A percentile compares a stretch with the other conserved stretches of the same genome.
phyloP scores from a whole-genome alignment of 2,113 vertebrate species.

The Peromyscus leucopus region DNA sequence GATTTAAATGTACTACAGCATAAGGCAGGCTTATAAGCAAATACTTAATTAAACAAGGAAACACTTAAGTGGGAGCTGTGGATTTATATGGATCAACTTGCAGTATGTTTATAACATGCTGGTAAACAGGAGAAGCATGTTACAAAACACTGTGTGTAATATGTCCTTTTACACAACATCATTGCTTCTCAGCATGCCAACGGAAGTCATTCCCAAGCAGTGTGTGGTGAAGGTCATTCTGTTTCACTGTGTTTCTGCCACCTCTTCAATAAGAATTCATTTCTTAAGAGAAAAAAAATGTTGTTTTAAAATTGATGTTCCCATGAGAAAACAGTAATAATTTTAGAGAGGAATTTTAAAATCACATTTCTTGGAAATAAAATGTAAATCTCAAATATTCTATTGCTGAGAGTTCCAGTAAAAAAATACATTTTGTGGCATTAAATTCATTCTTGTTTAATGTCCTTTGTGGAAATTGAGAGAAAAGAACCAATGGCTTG shows the following conservation, averaged over 20 bases:
- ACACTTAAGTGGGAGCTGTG: not conserved
- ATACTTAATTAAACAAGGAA: conserved; percentile 10
- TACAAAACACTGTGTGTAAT: not conserved
- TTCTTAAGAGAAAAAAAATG: not conserved
- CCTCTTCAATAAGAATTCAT: not conserved
- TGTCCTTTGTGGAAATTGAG: not conserved
- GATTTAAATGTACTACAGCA: not conserved
- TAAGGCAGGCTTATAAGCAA: conserved; percentile 5
- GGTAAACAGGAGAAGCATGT: not conserved
- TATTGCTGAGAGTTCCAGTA: not conserved
- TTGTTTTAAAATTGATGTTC: conserved; percentile 7
- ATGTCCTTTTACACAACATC: not conserved
- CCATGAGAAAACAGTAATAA: conserved; percentile 7
- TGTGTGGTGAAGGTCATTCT: not conserved
- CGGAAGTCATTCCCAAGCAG: not conserved
- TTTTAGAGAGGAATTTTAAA: conserved; percentile 20
- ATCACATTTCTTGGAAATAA: conserved; percentile 5
- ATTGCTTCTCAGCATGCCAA: not conserved
- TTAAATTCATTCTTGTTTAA: not conserved
- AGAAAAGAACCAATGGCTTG: not conserved
- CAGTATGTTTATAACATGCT: not conserved
- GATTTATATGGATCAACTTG: not conserved
- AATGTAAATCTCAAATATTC: not conserved
- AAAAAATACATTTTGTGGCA: not conserved
- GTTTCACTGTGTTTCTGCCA: not conserved